phyloP scores from a whole-genome alignment of 2,888 invertebrate genomes.

The Adineta ricciae region DNA sequence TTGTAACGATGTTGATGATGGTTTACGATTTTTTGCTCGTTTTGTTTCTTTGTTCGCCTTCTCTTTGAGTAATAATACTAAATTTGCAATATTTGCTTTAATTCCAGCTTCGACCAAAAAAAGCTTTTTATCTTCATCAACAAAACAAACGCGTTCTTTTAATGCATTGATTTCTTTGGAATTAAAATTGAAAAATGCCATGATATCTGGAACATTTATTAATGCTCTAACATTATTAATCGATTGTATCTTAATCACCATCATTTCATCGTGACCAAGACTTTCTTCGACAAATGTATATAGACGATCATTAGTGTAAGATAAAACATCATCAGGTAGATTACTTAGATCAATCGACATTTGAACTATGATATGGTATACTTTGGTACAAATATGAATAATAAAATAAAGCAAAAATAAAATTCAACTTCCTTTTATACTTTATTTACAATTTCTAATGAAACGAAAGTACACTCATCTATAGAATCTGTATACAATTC shows the following conservation, averaged over 20 bases:
- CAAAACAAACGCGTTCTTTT: neutral
- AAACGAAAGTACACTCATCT: too few relatives aligned
- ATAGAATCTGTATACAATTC: too few relatives aligned
- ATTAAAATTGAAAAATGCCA: neutral
- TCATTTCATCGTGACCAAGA: neutral
- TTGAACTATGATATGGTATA: too few relatives aligned
- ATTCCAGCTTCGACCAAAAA: neutral
- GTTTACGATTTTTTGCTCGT: neutral
- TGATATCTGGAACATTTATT: neutral
- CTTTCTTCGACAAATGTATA: neutral
- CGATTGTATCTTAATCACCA: neutral
- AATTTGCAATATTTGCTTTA: neutral
- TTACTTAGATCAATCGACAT: neutral
- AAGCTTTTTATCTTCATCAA: neutral
- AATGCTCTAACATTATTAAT: neutral
- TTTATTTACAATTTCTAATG: too few relatives aligned
- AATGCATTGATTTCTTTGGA: neutral
- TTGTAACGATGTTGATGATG: neutral
- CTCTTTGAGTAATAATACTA: neutral
- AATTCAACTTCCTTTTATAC: too few relatives aligned
- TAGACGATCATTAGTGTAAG: neutral
- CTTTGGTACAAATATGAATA: too few relatives aligned
- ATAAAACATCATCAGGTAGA: neutral
- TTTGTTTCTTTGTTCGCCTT: neutral
- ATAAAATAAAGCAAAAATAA: too few relatives aligned